Conservation (phyloP, 1,140 invertebrate species). For the Drosophila leontia region DNA sequence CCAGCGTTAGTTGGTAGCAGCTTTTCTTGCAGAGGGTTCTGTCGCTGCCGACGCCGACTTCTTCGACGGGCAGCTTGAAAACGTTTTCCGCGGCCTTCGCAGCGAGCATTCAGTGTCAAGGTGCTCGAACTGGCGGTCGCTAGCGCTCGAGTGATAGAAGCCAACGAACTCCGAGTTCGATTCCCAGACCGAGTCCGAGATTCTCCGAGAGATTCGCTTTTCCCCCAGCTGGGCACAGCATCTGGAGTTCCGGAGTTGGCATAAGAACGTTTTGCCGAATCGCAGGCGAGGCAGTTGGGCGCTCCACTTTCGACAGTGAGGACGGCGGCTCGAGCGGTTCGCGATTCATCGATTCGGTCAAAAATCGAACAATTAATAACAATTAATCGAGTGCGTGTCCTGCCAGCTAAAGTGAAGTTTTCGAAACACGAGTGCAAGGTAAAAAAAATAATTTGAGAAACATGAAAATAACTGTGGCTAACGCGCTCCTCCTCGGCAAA, state of each 20-base stretch:
- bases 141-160: slow-evolving; percentile 67
- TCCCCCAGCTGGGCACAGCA: slow-evolving; percentile 49
- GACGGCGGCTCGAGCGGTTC: slow-evolving; percentile 66
- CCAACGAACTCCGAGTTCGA: slow-evolving; percentile 75
- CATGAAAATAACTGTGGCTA: slow-evolving; percentile 11
- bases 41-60: slow-evolving; percentile 19
- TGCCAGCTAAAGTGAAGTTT: slow-evolving; percentile 41
- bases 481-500: slow-evolving; percentile 26
- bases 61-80: slow-evolving; percentile 67
- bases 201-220: slow-evolving; percentile 41
- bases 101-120: slow-evolving; percentile 77
- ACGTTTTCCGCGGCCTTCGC: slow-evolving; percentile 80
- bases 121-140: slow-evolving; percentile 80
- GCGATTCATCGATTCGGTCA: slow-evolving; percentile 30
- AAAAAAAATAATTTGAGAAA: slow-evolving; percentile 16
- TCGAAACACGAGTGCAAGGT: slow-evolving; percentile 29
- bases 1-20: slow-evolving; percentile 62
- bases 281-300: slow-evolving; percentile 70
- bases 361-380: slow-evolving; percentile 19
- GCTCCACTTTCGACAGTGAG: slow-evolving; percentile 79
- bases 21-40: slow-evolving; percentile 29
- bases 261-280: slow-evolving; percentile 74
- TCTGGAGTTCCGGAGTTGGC: slow-evolving; percentile 50
- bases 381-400: slow-evolving; percentile 49
- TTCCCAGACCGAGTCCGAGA: slow-evolving; percentile 10